These are phyloP conservation scores for Hirtodrosophila histrioides DNA, from an alignment of 2,888 invertebrate genomes.

Conservation along the genomic window DNA sequence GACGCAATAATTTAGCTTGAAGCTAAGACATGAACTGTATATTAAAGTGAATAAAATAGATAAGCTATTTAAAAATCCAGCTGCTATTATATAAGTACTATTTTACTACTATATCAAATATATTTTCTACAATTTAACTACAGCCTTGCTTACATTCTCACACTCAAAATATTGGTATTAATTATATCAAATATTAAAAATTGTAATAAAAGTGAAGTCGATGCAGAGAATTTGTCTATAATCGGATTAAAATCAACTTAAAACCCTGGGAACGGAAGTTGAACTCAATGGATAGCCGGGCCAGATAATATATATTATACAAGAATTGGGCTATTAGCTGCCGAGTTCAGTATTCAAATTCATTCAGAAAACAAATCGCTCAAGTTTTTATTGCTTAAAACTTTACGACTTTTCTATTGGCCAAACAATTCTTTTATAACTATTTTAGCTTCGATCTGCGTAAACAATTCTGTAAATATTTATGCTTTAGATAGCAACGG, in stretches of 20 bases:
- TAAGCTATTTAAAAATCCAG: too few relatives aligned
- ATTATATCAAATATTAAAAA: too few relatives aligned
- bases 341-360: slow-evolving; percentile 30
- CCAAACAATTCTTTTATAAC: slow-evolving; percentile 36
- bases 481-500: too few relatives aligned
- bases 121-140: too few relatives aligned
- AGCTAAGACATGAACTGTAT: too few relatives aligned
- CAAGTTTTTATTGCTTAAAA: slow-evolving; percentile 47
- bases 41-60: too few relatives aligned
- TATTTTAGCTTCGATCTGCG: slow-evolving; percentile 42
- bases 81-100: neutral
- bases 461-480: slow-evolving; percentile 30
- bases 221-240: neutral
- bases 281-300: neutral
- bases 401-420: slow-evolving; percentile 65
- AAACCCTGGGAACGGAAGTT: slow-evolving; percentile 17
- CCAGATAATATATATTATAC: slow-evolving; percentile 9
- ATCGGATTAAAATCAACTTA: slow-evolving; percentile 20
- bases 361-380: slow-evolving; percentile 39
- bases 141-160: too few relatives aligned
- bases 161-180: too few relatives aligned
- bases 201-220: neutral
- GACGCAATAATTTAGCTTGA: too few relatives aligned
- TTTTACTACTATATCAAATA: too few relatives aligned
- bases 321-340: slow-evolving; percentile 1